Percentiles rank a stretch among this genome's conserved stretches.
phyloP scores from a whole-genome alignment of 2,888 invertebrate species.

The Liopterus haemorrhoidalis region DNA sequence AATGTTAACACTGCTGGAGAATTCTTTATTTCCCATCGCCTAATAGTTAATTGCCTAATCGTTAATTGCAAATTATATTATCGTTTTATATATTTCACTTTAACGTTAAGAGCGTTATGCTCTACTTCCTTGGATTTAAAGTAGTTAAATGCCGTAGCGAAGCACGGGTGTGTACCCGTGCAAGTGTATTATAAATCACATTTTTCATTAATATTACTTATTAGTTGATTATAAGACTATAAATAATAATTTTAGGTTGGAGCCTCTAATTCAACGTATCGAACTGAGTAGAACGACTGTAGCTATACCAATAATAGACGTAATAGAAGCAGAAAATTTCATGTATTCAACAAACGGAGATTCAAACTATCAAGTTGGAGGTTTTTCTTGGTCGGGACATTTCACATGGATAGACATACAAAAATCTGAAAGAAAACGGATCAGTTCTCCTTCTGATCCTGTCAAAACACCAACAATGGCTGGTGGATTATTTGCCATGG shows the following conservation, averaged over 20 bases:
- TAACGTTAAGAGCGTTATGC: too few species aligned
- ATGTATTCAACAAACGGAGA: constrained; percentile 61
- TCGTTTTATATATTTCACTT: too few species aligned
- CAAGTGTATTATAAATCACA: too few species aligned
- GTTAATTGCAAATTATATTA: too few species aligned
- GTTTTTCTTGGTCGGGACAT: constrained; percentile 84
- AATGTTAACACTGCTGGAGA: too few species aligned
- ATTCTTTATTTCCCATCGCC: too few species aligned
- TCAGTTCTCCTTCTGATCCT: constrained; percentile 56
- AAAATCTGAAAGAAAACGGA: constrained; percentile 55
- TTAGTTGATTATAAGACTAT: too few species aligned
- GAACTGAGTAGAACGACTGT: constrained; percentile 74
- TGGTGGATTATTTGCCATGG: constrained; percentile 94
- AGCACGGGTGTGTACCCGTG: too few species aligned
- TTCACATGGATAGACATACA: constrained; percentile 87
- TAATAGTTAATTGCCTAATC: too few species aligned
- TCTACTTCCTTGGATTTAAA: too few species aligned
- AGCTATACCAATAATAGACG: constrained; percentile 91
- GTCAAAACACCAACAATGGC: constrained; percentile 94
- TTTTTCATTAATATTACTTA: too few species aligned
- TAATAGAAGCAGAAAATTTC: constrained; percentile 76
- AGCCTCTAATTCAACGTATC: constrained; percentile 82
- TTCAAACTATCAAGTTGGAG: constrained; percentile 61
- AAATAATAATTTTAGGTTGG: constrained; percentile 46
- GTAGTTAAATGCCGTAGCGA: too few species aligned